Evolutionary conservation across 2,888 invertebrate genomes (phyloP), one percentile per base, ranked within the genome.

Genomic region (Coenonympha glycerion): DNA sequence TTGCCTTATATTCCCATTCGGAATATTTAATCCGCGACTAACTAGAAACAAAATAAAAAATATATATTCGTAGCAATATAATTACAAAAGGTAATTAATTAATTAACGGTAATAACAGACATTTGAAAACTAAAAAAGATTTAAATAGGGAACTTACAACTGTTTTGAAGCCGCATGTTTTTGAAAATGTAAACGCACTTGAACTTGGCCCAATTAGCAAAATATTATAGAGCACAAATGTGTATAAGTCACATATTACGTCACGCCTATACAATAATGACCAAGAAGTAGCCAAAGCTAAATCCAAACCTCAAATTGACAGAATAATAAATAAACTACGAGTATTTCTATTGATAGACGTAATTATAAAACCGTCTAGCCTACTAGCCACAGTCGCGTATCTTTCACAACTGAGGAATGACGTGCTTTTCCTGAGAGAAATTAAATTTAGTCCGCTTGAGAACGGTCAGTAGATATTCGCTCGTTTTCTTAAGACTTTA

Each of bases 1-100:
- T 59, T 90, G 88, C 52, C 85, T 73, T 45, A 87, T 65, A 64
- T 71, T 81, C 31, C 80, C 86, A 49, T 77, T 80, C 11, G 78
- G 72, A 60, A 69, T 73, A 64, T 58, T 71, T 49, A 81, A 66
- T 56, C 79, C 67, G 54, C 79, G 74, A 69, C 64, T 77, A 56
- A 87, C 86, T 86, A 84, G 66, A 81, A 79, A 57, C 63, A 62
- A 66, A 68, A 62, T 57, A 61, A 55, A 37, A 52, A 53, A 54
- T 52, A 53, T 52, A 53, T 51, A 33, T 28, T 31, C 46, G 49
- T 47, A 46, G 40, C 6, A 18, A 22, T 53, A 6, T 49, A 36
- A 49, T 48, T 47, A 42, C 46, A 47, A 22, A 46, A 48, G 22
- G 40, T 51, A 34, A 44, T n/a, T n/a, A n/a, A n/a, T n/a, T n/a